Evolutionary conservation across 2,113 vertebrate species (phyloP), one percentile per base, ranked within the genome.

Genomic region (Myotis davidii): DNA sequence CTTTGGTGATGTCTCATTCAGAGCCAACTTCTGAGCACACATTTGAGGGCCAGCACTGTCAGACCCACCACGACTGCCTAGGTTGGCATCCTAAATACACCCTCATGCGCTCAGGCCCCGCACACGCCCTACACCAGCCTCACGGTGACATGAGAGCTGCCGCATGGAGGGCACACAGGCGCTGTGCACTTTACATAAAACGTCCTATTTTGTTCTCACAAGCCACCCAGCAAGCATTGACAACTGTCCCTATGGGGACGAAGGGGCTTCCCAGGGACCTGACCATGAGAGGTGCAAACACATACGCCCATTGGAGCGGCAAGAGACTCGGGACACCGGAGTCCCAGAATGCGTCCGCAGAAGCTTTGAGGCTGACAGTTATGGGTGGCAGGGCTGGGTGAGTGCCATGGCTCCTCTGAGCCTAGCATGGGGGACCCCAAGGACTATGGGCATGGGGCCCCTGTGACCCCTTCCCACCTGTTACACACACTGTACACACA

Each of bases 21-120:
- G 52, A 20, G 27, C 37, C 45, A 39, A 45, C 12, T 4, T 83
- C 37, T 52, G 21, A 25, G 34, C 6, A 1, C 1, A 7, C 10
- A 3, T 18, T 20, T 1, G 0, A n/a, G 37, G 67, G 37, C 27
- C 69, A 2, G 14, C 4, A 4, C 3, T 0, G 42, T 18, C 69
- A 50, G 54, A 37, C 29, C 4, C 39, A 32, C 27, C 4, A 6
- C 4, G 16, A 29, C 5, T 84, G 42, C n/a, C 21, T 13, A 3
- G 27, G 8, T 9, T 10, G 9, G 39, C 37, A 2, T 11, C 70
- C 72, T 29, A 12, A 50, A 25, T 1, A 5, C 29, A 13, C 50
- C 39, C 14, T 1, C 39, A 27, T 0, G 12, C 29, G 6, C 16
- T 5, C 6, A 2, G 3, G 6, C 85, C 9, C 1, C 0, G 34